Evolutionary conservation across 1,140 invertebrate species (phyloP), one percentile per base, ranked within the genome.

Genomic region (Carposina sasakii): DNA sequence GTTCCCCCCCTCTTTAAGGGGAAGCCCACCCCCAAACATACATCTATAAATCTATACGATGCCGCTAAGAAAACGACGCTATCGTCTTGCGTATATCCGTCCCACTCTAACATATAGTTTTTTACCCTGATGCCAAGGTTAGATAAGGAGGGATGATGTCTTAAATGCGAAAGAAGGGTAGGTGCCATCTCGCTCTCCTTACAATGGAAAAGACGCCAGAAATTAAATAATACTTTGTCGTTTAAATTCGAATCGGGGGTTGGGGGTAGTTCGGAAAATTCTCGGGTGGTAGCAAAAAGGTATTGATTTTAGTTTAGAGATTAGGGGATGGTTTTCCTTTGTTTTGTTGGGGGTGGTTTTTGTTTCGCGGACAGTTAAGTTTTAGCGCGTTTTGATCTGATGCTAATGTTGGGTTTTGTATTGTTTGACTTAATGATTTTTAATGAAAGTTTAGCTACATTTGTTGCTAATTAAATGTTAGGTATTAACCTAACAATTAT

Each of bases 171-270:
- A 62, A 62, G 67, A 66, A 66, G 61, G 59, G 62, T 60, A 56
- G 51, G 59, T 42, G 48, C 59, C 52, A 56, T 66, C 69, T 69
- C 70, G 45, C 74, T 69, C 67, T 48, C 66, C 76, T 75, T 76
- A 82, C 75, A 82, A 79, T 82, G 65, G 77, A 82, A 82, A 82
- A 82, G 78, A 79, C 76, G 74, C 53, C 60, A 56, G 67, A 78
- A 82, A 82, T 82, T 79, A 82, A 82, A 82, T 82, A 82, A 82
- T 79, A 82, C 78, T 82, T 82, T 82, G 78, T 82, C 74, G 78
- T 78, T 78, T 69, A 68, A 76, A 79, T 79, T 78, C 73, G 76
- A 82, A 73, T 61, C 60, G 67, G 62, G 63, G 52, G 57, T 23
- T 22, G 59, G 54, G 67, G 60, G 72, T 63, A 67, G 70, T 69